Percentiles rank a stretch among this genome's conserved stretches.
Evolutionary conservation across 2,888 invertebrate genomes (phyloP).

Genomic region (Pseudeuparius sepicola): DNA sequence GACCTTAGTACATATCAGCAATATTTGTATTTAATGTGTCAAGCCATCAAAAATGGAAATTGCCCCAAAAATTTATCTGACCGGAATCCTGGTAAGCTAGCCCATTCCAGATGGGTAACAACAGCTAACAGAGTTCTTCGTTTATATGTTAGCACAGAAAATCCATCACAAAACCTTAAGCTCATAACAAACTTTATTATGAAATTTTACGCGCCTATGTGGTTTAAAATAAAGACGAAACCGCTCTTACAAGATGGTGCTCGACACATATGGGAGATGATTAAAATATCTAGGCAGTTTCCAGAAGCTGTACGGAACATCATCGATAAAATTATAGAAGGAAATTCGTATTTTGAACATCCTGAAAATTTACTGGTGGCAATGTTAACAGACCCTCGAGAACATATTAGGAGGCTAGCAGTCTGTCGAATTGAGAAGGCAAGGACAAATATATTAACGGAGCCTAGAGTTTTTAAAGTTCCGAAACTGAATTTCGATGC

Average conservation of each 20-base stretch:
- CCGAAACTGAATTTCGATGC: too few relatives aligned
- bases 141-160: conserved; percentile 12
- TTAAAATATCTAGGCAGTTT: conserved; percentile 7
- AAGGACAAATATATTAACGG: neutral
- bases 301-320: conserved; percentile 3
- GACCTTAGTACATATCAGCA: too few relatives aligned
- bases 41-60: conserved; percentile 8
- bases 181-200: conserved; percentile 5
- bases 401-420: conserved; percentile 3
- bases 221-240: conserved; percentile 3
- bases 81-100: conserved; percentile 10
- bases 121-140: conserved; percentile 15
- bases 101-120: conserved; percentile 13
- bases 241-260: conserved; percentile 6
- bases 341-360: conserved; percentile 1
- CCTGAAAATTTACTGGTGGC: too few relatives aligned
- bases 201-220: conserved; percentile 7
- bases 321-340: conserved; percentile 3
- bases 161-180: conserved; percentile 6
- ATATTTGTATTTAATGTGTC: conserved; percentile 11
- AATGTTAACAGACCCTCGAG: conserved; percentile 1
- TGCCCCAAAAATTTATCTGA: conserved; percentile 8
- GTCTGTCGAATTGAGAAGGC: conserved; percentile 1
- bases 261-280: conserved; percentile 8
- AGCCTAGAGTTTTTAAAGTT: too few relatives aligned